Conservation (phyloP, 1,140 invertebrate species). For the Atopsyche davidsoni region DNA sequence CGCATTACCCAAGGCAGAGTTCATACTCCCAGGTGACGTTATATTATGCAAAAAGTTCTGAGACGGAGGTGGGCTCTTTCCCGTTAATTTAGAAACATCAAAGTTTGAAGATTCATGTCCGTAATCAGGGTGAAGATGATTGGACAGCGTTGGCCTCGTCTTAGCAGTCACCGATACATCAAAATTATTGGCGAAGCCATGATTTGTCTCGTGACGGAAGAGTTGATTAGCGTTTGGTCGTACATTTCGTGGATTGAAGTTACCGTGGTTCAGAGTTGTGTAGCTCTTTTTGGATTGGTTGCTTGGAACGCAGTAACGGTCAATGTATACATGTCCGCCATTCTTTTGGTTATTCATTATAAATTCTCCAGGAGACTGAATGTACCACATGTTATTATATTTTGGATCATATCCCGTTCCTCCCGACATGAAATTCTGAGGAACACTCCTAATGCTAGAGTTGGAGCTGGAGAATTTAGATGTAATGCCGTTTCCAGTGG, state of each 20-base stretch:
- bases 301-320: too few species aligned
- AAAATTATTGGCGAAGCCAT: background rate
- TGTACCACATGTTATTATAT: background rate
- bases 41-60: slow-evolving; percentile 33
- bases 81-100: slow-evolving; percentile 39
- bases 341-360: slow-evolving; percentile 6
- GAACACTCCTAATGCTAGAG: slow-evolving; percentile 43
- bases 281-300: too few species aligned
- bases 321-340: background rate
- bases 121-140: slow-evolving; percentile 19
- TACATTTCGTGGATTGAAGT: background rate
- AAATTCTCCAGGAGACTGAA: slow-evolving; percentile 4
- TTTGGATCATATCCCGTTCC: slow-evolving; percentile 1
- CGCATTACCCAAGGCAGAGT: background rate
- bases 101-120: slow-evolving; percentile 31
- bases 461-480: slow-evolving; percentile 41
- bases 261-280: too few species aligned
- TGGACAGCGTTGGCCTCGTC: too few species aligned
- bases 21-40: background rate
- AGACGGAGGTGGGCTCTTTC: slow-evolving; percentile 42
- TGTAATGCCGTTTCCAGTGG: slow-evolving; percentile 10
- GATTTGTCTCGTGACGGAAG: background rate
- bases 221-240: background rate
- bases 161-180: too few species aligned
- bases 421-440: slow-evolving; percentile 30